Base-by-base conservation (phyloP, 2,888 invertebrate genomes). In the Brenthis daphne region DNA sequence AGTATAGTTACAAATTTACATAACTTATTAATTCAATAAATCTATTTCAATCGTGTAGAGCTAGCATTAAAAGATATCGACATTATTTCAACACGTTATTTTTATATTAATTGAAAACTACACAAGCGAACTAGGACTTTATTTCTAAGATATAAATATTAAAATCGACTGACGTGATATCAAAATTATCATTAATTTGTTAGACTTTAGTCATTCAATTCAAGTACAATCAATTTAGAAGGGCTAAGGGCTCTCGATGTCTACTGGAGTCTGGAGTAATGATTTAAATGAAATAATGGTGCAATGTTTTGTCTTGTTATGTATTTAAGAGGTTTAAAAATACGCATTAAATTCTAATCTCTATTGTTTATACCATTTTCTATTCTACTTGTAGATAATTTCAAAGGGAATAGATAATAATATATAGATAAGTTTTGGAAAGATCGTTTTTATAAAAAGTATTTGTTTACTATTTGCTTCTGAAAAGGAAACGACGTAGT, bases 161-260 rank as follows among this genome's bases (percentile, higher is more conserved):
- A 53, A 43, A 63, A 11, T 63, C 5, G 13, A 53, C 37, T 14
- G 16, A 0, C 1, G 20, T 6, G 16, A 37, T 14, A 8, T 6
- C 33, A 8, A 63, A 53, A 63, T 51, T 53, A 63, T 63, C 43
- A 20, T 63, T 63, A 63, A 63, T 63, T 53, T 43, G 63, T 63
- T 53, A 20, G 33, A 8, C 53, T n/a, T 16, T 51, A 60, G 47
- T 33, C 72, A 48, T 61, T 69, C 58, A 67, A 70, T 60, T 67
- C 67, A 66, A 71, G 71, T 55, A 51, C 66, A 69, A 66, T 71
- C 68, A 68, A 64, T 68, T 57, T 64, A 64, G 29, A 61, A 61
- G 67, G 48, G 67, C 47, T 43, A 37, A 70, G 70, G 53, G 61
- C 47, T n/a, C 70, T 70, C 60, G 12, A 61, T n/a, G 70, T 60